These are phyloP conservation scores for Perdix hodgsoniae DNA, from an alignment of 2,797 vertebrate genomes.

Conservation along the genomic window DNA sequence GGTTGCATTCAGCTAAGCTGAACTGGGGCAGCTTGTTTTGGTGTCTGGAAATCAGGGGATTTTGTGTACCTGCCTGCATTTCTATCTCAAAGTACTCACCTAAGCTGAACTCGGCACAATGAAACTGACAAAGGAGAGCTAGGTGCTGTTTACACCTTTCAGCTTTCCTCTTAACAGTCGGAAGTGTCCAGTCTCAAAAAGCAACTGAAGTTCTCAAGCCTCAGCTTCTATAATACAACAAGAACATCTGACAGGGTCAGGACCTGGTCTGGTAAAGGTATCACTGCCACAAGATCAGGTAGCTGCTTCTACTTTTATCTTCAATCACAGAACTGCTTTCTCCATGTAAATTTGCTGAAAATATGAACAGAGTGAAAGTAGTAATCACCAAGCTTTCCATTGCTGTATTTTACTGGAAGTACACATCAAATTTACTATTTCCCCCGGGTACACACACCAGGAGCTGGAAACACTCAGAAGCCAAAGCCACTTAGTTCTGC, in stretches of 20 bases:
- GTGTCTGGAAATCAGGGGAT: rapidly evolving
- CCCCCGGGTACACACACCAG: neutral
- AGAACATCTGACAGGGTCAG: neutral
- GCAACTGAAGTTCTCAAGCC: neutral
- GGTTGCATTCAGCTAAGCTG: neutral
- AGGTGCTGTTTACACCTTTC: neutral
- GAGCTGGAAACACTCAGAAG: neutral
- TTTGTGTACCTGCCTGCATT: neutral
- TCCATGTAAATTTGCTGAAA: neutral
- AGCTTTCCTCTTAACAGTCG: neutral
- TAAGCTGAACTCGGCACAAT: no score
- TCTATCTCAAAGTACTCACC: neutral
- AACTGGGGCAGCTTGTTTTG: neutral
- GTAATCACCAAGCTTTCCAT: neutral
- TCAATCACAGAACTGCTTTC: neutral
- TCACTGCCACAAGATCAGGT: rapidly evolving
- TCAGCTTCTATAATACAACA: no score
- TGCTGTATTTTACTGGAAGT: neutral
- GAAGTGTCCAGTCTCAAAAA: neutral
- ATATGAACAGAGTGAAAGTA: neutral
- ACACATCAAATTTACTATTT: neutral
- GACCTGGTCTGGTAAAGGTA: neutral
- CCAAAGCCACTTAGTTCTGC: neutral
- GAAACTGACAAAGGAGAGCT: no score
- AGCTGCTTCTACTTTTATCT: neutral